These are phyloP conservation scores for Drosophila ficusphila DNA, from an alignment of 1,140 invertebrate species.

Conservation along the genomic window DNA sequence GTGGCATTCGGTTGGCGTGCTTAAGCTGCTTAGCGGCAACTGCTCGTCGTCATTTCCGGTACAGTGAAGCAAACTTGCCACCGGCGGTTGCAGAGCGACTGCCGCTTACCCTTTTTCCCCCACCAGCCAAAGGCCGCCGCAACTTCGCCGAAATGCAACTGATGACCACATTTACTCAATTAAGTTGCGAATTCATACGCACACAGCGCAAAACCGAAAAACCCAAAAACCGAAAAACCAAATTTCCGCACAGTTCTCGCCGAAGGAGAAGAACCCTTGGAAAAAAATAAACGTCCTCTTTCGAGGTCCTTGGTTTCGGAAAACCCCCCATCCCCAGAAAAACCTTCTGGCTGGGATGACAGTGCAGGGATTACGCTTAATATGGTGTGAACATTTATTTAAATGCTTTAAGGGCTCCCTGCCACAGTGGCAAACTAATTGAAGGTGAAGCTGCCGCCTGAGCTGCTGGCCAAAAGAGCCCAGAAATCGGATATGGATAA, in stretches of 20 bases:
- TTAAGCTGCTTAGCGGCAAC: conserved; percentile 63
- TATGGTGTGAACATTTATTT: conserved; percentile 61
- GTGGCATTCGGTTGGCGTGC: conserved; percentile 24
- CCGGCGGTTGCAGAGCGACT: conserved; percentile 14
- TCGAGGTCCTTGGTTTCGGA: background rate
- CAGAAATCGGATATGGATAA: background rate
- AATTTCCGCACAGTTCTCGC: background rate
- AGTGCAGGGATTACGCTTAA: conserved; percentile 47
- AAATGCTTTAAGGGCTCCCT: conserved; percentile 21
- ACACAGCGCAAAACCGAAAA: conserved; percentile 1
- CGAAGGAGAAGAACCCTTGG: background rate
- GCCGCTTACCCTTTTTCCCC: background rate
- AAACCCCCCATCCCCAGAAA: background rate
- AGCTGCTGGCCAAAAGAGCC: too few species aligned
- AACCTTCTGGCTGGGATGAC: conserved; percentile 16
- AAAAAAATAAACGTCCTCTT: background rate
- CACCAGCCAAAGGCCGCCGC: background rate
- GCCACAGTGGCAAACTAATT: conserved; percentile 9
- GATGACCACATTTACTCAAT: conserved; percentile 69
- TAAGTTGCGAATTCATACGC: conserved; percentile 57
- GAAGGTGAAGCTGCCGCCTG: conserved; percentile 17
- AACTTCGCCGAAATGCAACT: conserved; percentile 44
- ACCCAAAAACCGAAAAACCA: background rate
- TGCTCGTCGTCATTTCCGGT: conserved; percentile 61
- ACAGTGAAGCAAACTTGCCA: conserved; percentile 44